Percentiles rank a stretch among this genome's conserved stretches.
Evolutionary conservation across 2,113 vertebrate genomes (phyloP).

Genomic region (Barnardius zonarius): DNA sequence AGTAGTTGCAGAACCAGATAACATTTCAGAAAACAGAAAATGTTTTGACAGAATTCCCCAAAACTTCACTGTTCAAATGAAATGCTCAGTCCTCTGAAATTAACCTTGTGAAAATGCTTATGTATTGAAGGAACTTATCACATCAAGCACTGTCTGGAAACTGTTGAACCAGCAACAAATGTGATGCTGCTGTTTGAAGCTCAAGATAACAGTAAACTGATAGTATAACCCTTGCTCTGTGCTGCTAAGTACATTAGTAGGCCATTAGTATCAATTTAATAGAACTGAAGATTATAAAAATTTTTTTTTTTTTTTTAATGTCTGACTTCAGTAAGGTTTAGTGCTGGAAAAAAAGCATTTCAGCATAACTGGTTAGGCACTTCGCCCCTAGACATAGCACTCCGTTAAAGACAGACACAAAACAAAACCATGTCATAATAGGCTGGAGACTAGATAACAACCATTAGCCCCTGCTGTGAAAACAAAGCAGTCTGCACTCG

Average conservation of each 20-base stretch:
- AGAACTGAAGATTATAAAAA: not conserved
- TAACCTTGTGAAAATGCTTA: not conserved
- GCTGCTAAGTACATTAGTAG: not conserved
- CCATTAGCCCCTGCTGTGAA: slow-evolving; percentile 8
- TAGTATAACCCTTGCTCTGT: not conserved
- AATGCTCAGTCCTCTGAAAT: not conserved
- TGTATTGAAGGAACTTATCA: not conserved
- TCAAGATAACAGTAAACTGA: not conserved
- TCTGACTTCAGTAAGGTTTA: not conserved
- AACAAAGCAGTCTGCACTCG: slow-evolving; percentile 23
- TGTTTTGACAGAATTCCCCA: not conserved
- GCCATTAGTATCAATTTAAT: not conserved
- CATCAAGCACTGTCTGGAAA: not conserved
- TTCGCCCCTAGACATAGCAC: slow-evolving; percentile 26
- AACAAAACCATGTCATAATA: slow-evolving; percentile 40
- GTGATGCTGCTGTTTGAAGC: not conserved
- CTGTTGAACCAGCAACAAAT: not conserved
- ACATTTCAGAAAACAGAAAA: not conserved
- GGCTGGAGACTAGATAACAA: slow-evolving; percentile 49
- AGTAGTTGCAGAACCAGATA: not conserved
- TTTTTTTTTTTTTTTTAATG: not conserved
- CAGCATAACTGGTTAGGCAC: not conserved
- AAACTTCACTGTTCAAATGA: not conserved
- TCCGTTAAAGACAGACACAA: slow-evolving; percentile 20
- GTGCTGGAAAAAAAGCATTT: not conserved